Conservation (phyloP, 2,113 vertebrate genomes). For the Paradoxurus hermaphroditus region DNA sequence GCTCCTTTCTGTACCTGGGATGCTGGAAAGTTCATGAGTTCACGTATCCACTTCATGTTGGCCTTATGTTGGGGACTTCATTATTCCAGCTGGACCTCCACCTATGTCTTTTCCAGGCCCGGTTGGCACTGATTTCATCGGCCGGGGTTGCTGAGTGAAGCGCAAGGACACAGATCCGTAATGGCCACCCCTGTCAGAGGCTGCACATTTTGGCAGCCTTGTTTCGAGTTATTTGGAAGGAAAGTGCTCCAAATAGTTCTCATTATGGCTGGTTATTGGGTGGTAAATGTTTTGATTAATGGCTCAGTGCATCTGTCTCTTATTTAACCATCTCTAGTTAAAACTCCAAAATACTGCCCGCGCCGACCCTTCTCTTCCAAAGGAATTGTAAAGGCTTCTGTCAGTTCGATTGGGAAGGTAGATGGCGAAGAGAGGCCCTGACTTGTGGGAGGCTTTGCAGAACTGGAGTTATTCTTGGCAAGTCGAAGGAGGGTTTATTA, state of each 20-base stretch:
- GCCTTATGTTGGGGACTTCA: neutral
- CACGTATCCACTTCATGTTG: neutral
- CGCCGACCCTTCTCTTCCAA: neutral
- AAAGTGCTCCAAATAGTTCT: conserved; percentile 25
- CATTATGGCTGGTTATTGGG: neutral
- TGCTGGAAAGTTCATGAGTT: conserved; percentile 41
- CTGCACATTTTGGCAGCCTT: conserved; percentile 14
- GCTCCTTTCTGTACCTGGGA: conserved; percentile 31
- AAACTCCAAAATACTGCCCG: neutral
- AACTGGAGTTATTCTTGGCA: neutral
- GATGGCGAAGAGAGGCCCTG: neutral
- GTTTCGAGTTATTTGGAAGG: conserved; percentile 58
- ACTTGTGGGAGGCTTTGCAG: conserved; percentile 7
- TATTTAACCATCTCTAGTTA: conserved; percentile 24
- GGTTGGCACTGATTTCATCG: neutral
- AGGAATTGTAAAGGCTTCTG: neutral
- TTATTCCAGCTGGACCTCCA: neutral
- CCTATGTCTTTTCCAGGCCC: neutral
- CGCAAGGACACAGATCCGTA: neutral
- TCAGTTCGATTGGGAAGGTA: neutral
- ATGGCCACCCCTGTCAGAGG: neutral
- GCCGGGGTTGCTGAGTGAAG: neutral
- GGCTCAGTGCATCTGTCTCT: neutral
- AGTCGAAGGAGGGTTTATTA: neutral
- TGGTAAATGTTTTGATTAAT: conserved; percentile 66